A percentile compares a stretch with the other conserved stretches of the same genome.
Evolutionary conservation across 2,797 vertebrate genomes (phyloP).

Genomic region (Paratrypauchen microcephalus): DNA sequence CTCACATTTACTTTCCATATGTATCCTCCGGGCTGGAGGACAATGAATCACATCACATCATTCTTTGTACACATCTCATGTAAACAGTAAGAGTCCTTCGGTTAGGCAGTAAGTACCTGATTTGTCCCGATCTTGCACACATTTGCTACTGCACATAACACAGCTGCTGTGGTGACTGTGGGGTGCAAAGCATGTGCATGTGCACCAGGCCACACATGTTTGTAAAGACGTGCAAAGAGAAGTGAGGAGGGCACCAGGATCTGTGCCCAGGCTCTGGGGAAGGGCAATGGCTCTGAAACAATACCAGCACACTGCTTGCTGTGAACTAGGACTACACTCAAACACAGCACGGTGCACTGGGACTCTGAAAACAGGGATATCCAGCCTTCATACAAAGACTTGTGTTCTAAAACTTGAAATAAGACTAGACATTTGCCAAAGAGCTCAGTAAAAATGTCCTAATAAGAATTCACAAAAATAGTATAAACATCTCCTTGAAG

Average conservation of each 20-base stretch:
- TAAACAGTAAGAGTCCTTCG: too few species aligned
- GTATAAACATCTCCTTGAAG: too few species aligned
- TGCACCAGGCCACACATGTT: constrained; percentile 18
- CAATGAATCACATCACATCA: too few species aligned
- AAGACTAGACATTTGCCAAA: too few species aligned
- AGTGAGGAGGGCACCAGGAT: constrained; percentile 2
- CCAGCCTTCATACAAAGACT: too few species aligned
- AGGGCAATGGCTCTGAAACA: constrained; percentile 20
- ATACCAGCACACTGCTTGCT: constrained; percentile 1
- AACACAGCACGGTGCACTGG: neutral
- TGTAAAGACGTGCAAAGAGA: constrained; percentile 25
- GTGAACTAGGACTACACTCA: neutral
- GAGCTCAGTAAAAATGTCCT: too few species aligned
- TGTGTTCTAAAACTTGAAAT: too few species aligned
- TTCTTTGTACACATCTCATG: too few species aligned
- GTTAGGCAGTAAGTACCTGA: too few species aligned
- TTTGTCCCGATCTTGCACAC: neutral
- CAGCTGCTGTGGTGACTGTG: neutral
- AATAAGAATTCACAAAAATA: too few species aligned
- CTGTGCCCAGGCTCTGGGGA: constrained; percentile 18
- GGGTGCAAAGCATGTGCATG: neutral
- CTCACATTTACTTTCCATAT: neutral
- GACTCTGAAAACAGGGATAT: too few species aligned
- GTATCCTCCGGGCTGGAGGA: too few species aligned
- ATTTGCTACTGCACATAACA: constrained; percentile 13